Evolutionary conservation across 2,888 invertebrate species (phyloP).

Genomic region (Drosophila anceps): DNA sequence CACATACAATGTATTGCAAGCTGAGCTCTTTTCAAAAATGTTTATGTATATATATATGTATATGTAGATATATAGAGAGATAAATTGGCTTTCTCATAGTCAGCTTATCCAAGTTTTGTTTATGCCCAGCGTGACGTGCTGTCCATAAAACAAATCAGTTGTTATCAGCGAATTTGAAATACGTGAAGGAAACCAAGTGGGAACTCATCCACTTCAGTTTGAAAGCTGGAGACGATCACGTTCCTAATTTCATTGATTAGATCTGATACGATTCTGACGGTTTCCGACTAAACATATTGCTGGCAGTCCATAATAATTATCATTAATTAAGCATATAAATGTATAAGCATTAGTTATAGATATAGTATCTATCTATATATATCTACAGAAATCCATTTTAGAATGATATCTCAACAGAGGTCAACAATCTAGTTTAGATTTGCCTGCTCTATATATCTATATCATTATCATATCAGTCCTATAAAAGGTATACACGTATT

Average conservation of each 20-base stretch:
- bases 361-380: not conserved
- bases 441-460: not conserved
- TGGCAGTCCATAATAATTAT: not conserved
- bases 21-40: not conserved
- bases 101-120: conserved; percentile 13
- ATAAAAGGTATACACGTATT: not conserved
- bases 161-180: conserved; percentile 44
- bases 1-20: not conserved
- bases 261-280: not conserved
- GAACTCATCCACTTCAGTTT: conserved; percentile 45
- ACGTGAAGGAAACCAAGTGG: conserved; percentile 44
- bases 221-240: conserved; percentile 31
- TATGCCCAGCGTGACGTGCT: conserved; percentile 25
- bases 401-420: not conserved
- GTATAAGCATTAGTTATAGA: not conserved
- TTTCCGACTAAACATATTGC: not conserved
- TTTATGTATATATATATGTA: too few species aligned
- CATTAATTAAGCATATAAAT: not conserved
- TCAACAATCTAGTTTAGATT: conserved; percentile 1
- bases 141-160: conserved; percentile 26
- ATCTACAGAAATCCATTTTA: not conserved
- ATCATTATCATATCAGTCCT: too few species aligned
- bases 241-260: conserved; percentile 56
- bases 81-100: conserved; percentile 3
- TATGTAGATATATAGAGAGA: not conserved